Evolutionary conservation across 1,140 invertebrate species (phyloP), one percentile per base, ranked within the genome.

Genomic region (Stenopsyche tienmushanensis): DNA sequence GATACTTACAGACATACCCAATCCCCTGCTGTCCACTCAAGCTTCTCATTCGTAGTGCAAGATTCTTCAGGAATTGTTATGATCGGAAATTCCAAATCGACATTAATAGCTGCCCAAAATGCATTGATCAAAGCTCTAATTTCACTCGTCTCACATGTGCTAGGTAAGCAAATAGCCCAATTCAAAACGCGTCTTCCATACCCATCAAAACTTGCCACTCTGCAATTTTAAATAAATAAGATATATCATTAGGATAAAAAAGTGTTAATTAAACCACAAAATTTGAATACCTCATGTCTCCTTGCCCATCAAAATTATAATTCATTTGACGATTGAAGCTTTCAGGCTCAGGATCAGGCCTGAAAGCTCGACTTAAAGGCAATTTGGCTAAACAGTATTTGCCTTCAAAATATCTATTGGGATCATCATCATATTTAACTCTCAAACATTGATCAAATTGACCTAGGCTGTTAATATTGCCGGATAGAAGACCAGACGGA

Each of bases 401-500:
- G 5, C 29, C 29, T 5, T 34, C 13, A 13, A 34, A 5, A 34
- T 34, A 7, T 34, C 29, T 34, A 7, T 13, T 13, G 5, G 29
- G 5, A 13, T 34, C n/a, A n/a, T n/a, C 13, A 13, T 13, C 13
- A 3, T 1, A 34, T 7, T 57, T 20, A 21, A 57, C 23, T 10
- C n/a, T 2, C 8, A 57, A 9, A 20, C 54, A 57, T 42, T 57
- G 15, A 21, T 57, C 54, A 20, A 41, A 57, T 39, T 57, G 29
- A 21, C 54, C 54, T n/a, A 39, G 42, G n/a, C 54, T 57, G 9
- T 57, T 26, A 24, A 57, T 42, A 18, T 57, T 57, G 10, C 34
- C 3, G 5, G 54, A 21, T 24, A 57, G 34, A 42, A 57, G 8
- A 2, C 54, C 54, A 3, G 54, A 13, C 1, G 54, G 54, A 20